phyloP scores from a whole-genome alignment of 1,140 invertebrate genomes.

The Drosophila insularis region DNA sequence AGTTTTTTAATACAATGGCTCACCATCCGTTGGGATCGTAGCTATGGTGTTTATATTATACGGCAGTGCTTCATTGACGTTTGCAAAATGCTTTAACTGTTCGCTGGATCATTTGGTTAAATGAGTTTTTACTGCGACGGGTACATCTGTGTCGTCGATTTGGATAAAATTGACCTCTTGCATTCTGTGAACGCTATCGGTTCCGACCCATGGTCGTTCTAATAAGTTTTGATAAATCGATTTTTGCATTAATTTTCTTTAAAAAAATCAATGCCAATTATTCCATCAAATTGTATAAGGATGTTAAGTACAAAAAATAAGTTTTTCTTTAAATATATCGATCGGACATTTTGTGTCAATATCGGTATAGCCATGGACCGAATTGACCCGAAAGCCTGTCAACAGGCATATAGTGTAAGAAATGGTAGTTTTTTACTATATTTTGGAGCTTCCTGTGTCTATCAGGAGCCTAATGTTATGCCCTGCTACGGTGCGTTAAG shows the following conservation, averaged over 20 bases:
- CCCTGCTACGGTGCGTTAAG: no score
- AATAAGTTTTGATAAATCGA: neutral
- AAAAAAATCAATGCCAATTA: no score
- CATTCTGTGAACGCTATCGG: no score
- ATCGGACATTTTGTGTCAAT: no score
- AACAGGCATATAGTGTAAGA: constrained; percentile 17
- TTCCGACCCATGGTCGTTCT: neutral
- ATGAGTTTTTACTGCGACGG: constrained; percentile 1
- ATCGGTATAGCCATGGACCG: constrained; percentile 29
- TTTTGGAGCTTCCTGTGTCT: constrained; percentile 34
- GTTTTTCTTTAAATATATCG: no score
- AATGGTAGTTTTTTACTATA: constrained; percentile 19
- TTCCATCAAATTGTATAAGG: no score
- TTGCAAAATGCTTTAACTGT: constrained; percentile 5
- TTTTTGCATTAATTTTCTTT: no score
- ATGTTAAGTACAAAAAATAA: no score
- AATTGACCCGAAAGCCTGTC: constrained; percentile 24
- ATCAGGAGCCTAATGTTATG: no score
- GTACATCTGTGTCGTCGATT: constrained; percentile 9
- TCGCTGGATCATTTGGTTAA: constrained; percentile 6
- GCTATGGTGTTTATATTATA: constrained; percentile 12
- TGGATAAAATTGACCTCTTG: constrained; percentile 12
- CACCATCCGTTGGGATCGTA: constrained; percentile 7
- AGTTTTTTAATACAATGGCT: constrained; percentile 3
- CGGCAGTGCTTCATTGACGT: constrained; percentile 5